Evolutionary conservation across 2,888 invertebrate genomes (phyloP).

Genomic region (Thera britannica): DNA sequence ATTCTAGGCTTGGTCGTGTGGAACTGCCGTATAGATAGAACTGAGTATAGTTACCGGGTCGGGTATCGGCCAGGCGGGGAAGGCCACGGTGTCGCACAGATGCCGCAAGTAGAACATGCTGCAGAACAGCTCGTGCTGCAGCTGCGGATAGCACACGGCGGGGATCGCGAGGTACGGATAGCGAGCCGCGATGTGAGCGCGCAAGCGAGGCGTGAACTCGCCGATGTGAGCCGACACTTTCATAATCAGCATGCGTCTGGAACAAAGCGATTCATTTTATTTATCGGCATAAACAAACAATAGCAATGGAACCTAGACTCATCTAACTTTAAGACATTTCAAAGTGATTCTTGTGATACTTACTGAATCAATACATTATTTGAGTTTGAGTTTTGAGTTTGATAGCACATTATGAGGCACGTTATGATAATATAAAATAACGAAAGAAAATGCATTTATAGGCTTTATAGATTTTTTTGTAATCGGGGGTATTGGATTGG

Average conservation of each 20-base stretch:
- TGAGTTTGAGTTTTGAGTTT: no score
- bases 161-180: conserved; percentile 98
- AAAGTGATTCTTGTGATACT: no score
- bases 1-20: no score
- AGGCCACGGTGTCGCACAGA: conserved; percentile 88
- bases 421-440: no score
- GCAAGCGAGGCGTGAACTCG: conserved; percentile 97
- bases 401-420: no score
- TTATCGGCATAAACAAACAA: no score
- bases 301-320: no score
- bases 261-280: neutral
- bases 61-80: neutral
- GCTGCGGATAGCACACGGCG: conserved; percentile 95
- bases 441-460: no score
- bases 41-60: neutral
- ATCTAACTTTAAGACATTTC: no score
- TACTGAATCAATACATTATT: no score
- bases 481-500: no score
- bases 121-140: conserved; percentile 98
- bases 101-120: conserved; percentile 99
- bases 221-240: conserved; percentile 98
- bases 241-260: conserved; percentile 95
- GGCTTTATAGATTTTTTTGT: no score
- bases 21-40: neutral
- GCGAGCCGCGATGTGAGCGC: conserved; percentile 90